Evolutionary conservation across 2,888 invertebrate species (phyloP), one percentile per base, ranked within the genome.

Genomic region (Macrosoma leucophasiata): DNA sequence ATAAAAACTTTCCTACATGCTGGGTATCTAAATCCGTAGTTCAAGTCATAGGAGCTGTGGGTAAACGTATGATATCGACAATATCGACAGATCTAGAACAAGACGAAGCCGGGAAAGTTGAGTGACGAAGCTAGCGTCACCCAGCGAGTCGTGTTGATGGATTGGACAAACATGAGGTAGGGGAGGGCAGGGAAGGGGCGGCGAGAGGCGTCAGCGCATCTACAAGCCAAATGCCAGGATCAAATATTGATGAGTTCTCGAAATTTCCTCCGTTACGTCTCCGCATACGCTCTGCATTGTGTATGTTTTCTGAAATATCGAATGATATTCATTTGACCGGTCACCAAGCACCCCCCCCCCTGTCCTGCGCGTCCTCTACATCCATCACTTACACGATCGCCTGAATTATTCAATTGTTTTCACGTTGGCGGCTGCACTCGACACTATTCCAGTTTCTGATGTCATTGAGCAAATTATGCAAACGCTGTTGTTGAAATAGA

Each of bases 161-260:
- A 31, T 41, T 36, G 24, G 33, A 39, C 36, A 56, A 58, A 59
- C 52, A 52, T 36, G 59, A 58, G 19, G 24, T 24, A 31, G 15
- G 27, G 26, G 35, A 26, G 31, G 9, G 28, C 13, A n/a, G 19
- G 24, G 26, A 31, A 17, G 27, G 26, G 35, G 28, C 29, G 9
- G 28, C 13, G 28, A 12, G 13, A 13, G 25, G 33, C 44, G 58
- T 41, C 45, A 42, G 42, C 45, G 46, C 57, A 73, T 73, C 65
- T 69, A 48, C 68, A 72, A 67, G 40, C 44, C 72, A 73, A 64
- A 75, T 65, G 31, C 42, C 31, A n/a, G 41, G 53, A 70, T 72
- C 67, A 64, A 59, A 67, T 74, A 74, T 73, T 66, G 65, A 74
- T 68, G 69, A 70, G 62, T 56, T 64, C 62, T 64, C 58, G 55